phyloP scores from a whole-genome alignment of 37 sponge, comb jelly and placozoan genomes.

The Petrosia ficiformis region DNA sequence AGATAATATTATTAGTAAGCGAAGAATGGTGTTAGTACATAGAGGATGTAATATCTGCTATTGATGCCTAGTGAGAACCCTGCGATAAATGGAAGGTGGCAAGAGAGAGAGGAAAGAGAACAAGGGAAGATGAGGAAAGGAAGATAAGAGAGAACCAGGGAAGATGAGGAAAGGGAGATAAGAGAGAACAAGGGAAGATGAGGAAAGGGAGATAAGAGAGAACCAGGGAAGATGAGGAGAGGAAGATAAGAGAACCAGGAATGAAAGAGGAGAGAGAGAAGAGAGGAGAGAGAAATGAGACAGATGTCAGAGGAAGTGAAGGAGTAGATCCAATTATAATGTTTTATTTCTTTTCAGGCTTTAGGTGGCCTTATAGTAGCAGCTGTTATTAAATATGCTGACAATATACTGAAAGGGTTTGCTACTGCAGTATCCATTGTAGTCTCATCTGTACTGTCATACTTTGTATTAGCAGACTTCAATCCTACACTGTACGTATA shows the following conservation, averaged over 20 bases:
- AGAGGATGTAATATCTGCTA: no score
- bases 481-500: slow-evolving; percentile 47
- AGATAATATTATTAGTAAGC: no score
- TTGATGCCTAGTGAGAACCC: no score
- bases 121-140: neutral
- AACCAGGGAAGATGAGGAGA: neutral
- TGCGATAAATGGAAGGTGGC: no score
- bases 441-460: slow-evolving; percentile 81
- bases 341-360: slow-evolving; percentile 79
- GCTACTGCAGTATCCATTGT: slow-evolving; percentile 92
- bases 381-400: slow-evolving; percentile 95
- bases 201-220: neutral
- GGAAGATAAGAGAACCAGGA: neutral
- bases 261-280: neutral
- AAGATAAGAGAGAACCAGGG: neutral
- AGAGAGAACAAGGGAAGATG: neutral
- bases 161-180: no score
- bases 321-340: neutral
- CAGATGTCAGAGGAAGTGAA: neutral
- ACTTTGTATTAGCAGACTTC: slow-evolving; percentile 81
- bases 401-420: slow-evolving; percentile 98
- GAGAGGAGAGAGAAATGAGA: neutral
- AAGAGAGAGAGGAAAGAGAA: no score
- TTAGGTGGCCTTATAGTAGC: slow-evolving; percentile 90
- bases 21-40: no score